Evolutionary conservation across 1,140 invertebrate genomes (phyloP).

Genomic region (Achatina immaculata): DNA sequence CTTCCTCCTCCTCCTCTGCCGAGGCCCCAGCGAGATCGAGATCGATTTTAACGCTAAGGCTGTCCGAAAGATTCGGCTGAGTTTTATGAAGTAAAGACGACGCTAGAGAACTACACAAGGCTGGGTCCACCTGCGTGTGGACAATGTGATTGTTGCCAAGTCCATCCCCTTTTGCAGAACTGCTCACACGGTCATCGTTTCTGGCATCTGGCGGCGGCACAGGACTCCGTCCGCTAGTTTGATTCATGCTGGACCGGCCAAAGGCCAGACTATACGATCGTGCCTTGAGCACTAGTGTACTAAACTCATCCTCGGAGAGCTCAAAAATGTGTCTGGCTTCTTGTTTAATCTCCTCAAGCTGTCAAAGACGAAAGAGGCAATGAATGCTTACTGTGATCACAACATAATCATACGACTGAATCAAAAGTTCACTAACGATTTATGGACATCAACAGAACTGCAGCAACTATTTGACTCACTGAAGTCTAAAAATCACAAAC

Average conservation of each 20-base stretch:
- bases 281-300: slow-evolving; percentile 54
- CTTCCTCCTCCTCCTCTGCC: not conserved
- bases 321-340: slow-evolving; percentile 56
- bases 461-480: too few species aligned
- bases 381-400: too few species aligned
- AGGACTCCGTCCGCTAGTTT: not conserved
- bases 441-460: too few species aligned
- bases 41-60: not conserved
- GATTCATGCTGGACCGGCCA: slow-evolving; percentile 45
- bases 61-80: not conserved
- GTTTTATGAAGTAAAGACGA: not conserved
- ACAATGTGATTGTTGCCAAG: not conserved
- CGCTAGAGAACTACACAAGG: slow-evolving; percentile 14
- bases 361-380: slow-evolving; percentile 40
- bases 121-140: slow-evolving; percentile 8
- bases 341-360: slow-evolving; percentile 60
- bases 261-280: slow-evolving; percentile 59
- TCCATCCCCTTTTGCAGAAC: not conserved
- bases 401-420: too few species aligned
- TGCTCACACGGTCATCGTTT: not conserved
- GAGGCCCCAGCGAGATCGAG: too few species aligned
- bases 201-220: not conserved
- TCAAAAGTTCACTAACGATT: too few species aligned
- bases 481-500: too few species aligned
- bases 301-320: slow-evolving; percentile 59